A percentile compares a stretch with the other conserved stretches of the same genome.
These are phyloP conservation scores for Potamilus streckersoni DNA, from an alignment of 1,140 invertebrate genomes.

Conservation along the genomic window DNA sequence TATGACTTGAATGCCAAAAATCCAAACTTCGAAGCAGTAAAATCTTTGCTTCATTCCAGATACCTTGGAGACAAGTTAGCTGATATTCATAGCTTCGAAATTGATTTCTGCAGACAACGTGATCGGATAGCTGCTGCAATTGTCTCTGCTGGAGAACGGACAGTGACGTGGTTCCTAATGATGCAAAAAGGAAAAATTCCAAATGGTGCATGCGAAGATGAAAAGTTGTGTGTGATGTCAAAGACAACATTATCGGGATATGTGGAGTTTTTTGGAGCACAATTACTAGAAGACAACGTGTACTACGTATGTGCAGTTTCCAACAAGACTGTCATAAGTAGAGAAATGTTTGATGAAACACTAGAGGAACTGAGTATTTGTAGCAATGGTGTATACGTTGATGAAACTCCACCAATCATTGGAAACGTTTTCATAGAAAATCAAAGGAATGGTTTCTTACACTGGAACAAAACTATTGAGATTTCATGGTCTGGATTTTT, in stretches of 20 bases:
- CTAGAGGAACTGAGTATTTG: constrained; percentile 17
- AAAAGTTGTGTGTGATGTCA: constrained; percentile 4
- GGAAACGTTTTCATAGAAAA: constrained; percentile 31
- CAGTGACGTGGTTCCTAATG: constrained; percentile 39
- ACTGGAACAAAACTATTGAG: constrained; percentile 4
- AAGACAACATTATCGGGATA: constrained; percentile 14
- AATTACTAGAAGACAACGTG: not conserved
- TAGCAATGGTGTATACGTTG: constrained; percentile 42
- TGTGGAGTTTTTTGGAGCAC: not conserved
- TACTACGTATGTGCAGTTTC: constrained; percentile 29
- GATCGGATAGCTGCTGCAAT: constrained; percentile 10
- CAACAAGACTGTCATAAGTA: constrained; percentile 1
- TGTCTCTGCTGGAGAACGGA: constrained; percentile 9
- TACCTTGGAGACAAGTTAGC: constrained; percentile 18
- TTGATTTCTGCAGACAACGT: constrained; percentile 23
- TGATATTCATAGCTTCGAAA: constrained; percentile 18
- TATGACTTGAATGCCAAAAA: constrained; percentile 1
- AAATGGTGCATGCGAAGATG: not conserved
- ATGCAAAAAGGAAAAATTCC: constrained; percentile 1
- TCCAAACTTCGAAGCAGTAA: not conserved
- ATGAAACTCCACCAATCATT: constrained; percentile 24
- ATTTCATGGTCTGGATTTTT: constrained; percentile 36
- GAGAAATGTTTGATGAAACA: constrained; percentile 14
- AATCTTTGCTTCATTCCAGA: constrained; percentile 5
- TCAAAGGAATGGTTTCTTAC: constrained; percentile 29